phyloP scores from a whole-genome alignment of 2,888 invertebrate species.

The Lycaena phlaeas region DNA sequence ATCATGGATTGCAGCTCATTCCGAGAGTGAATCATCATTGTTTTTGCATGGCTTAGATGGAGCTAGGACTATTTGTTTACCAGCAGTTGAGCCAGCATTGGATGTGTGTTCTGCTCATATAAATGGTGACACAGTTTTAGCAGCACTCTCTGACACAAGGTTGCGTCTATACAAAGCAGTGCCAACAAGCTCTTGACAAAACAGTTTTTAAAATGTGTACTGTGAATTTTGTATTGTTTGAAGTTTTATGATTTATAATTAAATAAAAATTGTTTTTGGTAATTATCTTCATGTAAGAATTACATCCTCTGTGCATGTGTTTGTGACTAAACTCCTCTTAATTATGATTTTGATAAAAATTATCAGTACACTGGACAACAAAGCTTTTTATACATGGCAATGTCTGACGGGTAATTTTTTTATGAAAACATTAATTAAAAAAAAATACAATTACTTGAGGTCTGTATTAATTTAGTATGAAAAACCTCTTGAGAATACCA shows the following conservation, averaged over 20 bases:
- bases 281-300: too few relatives aligned
- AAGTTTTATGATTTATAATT: neutral
- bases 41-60: slow-evolving; percentile 76
- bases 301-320: neutral
- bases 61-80: slow-evolving; percentile 60
- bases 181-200: slow-evolving; percentile 29
- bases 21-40: slow-evolving; percentile 79
- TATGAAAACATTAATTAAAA: too few relatives aligned
- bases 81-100: slow-evolving; percentile 76
- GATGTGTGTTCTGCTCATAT: slow-evolving; percentile 77
- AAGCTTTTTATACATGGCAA: too few relatives aligned
- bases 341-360: too few relatives aligned
- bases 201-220: neutral
- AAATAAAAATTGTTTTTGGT: slow-evolving; percentile 1
- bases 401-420: too few relatives aligned
- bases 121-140: slow-evolving; percentile 69
- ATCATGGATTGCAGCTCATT: slow-evolving; percentile 80
- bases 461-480: too few relatives aligned
- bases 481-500: too few relatives aligned
- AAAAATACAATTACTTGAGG: too few relatives aligned
- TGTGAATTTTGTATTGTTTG: neutral
- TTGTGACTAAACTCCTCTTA: too few relatives aligned
- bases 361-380: too few relatives aligned
- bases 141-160: slow-evolving; percentile 77
- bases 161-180: slow-evolving; percentile 76